Conservation (phyloP, 2,888 invertebrate species). For the Mylabris sibirica region DNA sequence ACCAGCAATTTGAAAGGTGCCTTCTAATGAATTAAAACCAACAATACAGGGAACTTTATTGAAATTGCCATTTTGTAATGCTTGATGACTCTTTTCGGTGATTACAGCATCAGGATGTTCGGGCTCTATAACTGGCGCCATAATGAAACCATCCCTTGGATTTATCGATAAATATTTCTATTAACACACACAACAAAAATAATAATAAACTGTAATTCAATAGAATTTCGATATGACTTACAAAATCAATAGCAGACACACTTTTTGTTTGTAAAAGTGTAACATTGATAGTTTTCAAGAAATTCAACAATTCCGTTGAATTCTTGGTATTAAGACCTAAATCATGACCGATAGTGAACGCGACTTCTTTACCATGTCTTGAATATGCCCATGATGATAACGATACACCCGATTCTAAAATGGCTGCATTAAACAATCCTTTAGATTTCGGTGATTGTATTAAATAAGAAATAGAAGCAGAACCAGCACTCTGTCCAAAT, state of each 20-base stretch:
- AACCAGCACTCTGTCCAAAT: conserved; percentile 49
- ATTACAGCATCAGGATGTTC: conserved; percentile 35
- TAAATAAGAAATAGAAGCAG: conserved; percentile 45
- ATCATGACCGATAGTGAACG: conserved; percentile 40
- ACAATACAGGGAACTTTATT: conserved; percentile 62
- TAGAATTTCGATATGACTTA: conserved; percentile 22
- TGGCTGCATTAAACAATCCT: conserved; percentile 45
- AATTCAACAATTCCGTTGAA: conserved; percentile 38
- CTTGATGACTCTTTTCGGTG: conserved; percentile 34
- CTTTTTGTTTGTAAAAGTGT: conserved; percentile 33
- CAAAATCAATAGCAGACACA: conserved; percentile 22
- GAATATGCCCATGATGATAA: conserved; percentile 47
- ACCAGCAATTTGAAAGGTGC: conserved; percentile 19
- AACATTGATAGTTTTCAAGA: conserved; percentile 41
- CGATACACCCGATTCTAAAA: conserved; percentile 48
- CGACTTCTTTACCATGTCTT: conserved; percentile 38
- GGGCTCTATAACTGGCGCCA: conserved; percentile 38
- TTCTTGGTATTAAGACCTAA: conserved; percentile 41
- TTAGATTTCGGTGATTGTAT: conserved; percentile 43
- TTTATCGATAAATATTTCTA: conserved; percentile 25
- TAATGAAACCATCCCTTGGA: conserved; percentile 36
- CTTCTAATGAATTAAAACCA: conserved; percentile 65
- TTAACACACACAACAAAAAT: conserved; percentile 5
- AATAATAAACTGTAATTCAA: too few relatives aligned
- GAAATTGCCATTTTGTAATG: conserved; percentile 36